phyloP scores from a whole-genome alignment of 2,888 invertebrate species.

The Spialia ferax region DNA sequence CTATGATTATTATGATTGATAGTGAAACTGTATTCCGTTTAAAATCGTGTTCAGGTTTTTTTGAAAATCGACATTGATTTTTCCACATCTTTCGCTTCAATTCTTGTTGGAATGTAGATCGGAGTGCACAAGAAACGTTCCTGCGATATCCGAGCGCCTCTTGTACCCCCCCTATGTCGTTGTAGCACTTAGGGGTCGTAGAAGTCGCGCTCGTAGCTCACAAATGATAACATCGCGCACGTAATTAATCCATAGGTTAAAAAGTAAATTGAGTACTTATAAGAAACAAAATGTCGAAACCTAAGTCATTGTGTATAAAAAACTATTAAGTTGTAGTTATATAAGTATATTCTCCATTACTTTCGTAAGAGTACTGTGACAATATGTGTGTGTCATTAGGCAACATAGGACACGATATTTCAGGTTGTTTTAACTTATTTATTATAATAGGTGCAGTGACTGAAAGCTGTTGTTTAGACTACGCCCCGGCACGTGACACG shows the following conservation, averaged over 20 bases:
- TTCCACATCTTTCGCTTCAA: slow-evolving; percentile 61
- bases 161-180: slow-evolving; percentile 51
- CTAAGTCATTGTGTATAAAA: slow-evolving; percentile 87
- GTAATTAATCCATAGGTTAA: slow-evolving; percentile 80
- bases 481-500: slow-evolving; percentile 53
- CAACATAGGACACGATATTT: slow-evolving; percentile 72
- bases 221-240: slow-evolving; percentile 72
- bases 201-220: slow-evolving; percentile 57
- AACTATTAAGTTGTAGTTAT: slow-evolving; percentile 80
- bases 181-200: slow-evolving; percentile 51
- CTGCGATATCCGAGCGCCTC: slow-evolving; percentile 58
- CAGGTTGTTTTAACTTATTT: slow-evolving; percentile 82
- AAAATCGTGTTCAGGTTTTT: slow-evolving; percentile 84
- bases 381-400: slow-evolving; percentile 74
- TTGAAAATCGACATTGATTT: slow-evolving; percentile 84
- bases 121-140: slow-evolving; percentile 60
- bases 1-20: slow-evolving; percentile 80
- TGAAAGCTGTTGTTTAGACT: slow-evolving; percentile 54
- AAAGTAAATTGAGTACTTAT: slow-evolving; percentile 81
- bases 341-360: slow-evolving; percentile 84
- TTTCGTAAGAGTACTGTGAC: slow-evolving; percentile 80
- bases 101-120: slow-evolving; percentile 61
- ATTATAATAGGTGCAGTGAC: slow-evolving; percentile 69
- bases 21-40: slow-evolving; percentile 65
- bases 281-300: slow-evolving; percentile 86